These are phyloP conservation scores for Crossaster papposus DNA, from an alignment of 53 echinoderm and acorn worm species.

Conservation along the genomic window DNA sequence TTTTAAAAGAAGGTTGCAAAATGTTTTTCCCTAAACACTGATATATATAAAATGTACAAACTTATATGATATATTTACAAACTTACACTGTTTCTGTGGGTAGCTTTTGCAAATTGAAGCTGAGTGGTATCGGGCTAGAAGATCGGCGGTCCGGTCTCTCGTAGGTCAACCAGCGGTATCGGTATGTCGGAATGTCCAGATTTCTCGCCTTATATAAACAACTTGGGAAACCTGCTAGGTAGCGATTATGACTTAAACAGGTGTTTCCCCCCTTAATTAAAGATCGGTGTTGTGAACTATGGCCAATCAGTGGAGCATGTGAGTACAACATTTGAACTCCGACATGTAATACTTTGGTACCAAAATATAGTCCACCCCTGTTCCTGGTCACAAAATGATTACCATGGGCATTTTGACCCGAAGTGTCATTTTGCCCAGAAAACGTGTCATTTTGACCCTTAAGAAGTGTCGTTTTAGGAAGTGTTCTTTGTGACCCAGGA, in stretches of 20 bases:
- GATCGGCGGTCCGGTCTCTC: background rate
- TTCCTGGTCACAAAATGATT: background rate
- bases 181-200: background rate
- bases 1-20: too few relatives aligned
- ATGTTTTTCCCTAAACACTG: too few relatives aligned
- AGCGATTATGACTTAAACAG: slow-evolving; percentile 1
- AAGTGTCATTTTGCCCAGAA: too few relatives aligned
- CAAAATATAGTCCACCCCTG: background rate
- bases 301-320: background rate
- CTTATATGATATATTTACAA: too few relatives aligned
- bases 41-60: too few relatives aligned
- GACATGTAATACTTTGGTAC: background rate
- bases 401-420: too few relatives aligned
- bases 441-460: too few relatives aligned
- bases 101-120: background rate
- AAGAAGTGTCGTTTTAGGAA: too few relatives aligned
- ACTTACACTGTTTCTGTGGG: too few relatives aligned
- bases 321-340: background rate
- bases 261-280: background rate
- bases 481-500: too few relatives aligned
- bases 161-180: background rate
- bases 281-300: background rate
- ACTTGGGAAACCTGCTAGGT: background rate
- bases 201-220: slow-evolving; percentile 9
- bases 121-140: background rate